Percentiles rank a stretch among this genome's conserved stretches.
phyloP scores from a whole-genome alignment of 1,140 invertebrate species.

The Pseudomyrmex dendroicus region DNA sequence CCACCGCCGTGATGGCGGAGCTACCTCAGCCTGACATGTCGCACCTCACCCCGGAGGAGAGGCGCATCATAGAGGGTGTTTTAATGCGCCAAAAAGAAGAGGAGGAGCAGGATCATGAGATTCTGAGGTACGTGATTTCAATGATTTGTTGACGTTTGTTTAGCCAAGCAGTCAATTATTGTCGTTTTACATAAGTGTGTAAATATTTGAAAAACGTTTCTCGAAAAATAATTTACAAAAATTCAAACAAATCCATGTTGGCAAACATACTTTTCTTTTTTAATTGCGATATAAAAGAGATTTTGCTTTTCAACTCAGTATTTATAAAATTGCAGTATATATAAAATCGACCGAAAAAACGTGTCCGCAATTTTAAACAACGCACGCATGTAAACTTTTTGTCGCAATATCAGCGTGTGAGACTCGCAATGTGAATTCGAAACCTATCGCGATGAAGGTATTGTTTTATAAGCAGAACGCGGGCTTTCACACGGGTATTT shows the following conservation, averaged over 20 bases:
- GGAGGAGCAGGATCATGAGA: conserved; percentile 97
- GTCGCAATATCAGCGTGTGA: not conserved
- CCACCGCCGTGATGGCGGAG: conserved; percentile 88
- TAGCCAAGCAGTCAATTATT: not conserved
- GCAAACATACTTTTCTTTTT: not conserved
- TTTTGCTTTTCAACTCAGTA: not conserved
- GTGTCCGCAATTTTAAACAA: not conserved
- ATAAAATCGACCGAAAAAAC: not conserved
- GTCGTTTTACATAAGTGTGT: not conserved
- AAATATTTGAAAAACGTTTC: not conserved
- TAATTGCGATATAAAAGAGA: not conserved
- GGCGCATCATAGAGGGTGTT: conserved; percentile 98
- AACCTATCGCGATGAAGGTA: conserved; percentile 47
- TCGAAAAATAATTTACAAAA: not conserved
- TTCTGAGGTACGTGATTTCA: conserved; percentile 91
- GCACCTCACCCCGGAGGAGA: conserved; percentile 98
- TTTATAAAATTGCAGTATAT: too few relatives aligned
- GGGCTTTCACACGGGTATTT: conserved; percentile 52
- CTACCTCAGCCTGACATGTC: conserved; percentile 95
- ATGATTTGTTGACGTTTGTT: not conserved
- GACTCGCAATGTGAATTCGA: conserved; percentile 3
- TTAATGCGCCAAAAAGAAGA: conserved; percentile 98
- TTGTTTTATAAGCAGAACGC: conserved; percentile 45
- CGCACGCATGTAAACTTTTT: conserved; percentile 8
- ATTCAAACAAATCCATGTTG: not conserved